Conservation (phyloP, 2,888 invertebrate species). For the Platerodrilus igneus region DNA sequence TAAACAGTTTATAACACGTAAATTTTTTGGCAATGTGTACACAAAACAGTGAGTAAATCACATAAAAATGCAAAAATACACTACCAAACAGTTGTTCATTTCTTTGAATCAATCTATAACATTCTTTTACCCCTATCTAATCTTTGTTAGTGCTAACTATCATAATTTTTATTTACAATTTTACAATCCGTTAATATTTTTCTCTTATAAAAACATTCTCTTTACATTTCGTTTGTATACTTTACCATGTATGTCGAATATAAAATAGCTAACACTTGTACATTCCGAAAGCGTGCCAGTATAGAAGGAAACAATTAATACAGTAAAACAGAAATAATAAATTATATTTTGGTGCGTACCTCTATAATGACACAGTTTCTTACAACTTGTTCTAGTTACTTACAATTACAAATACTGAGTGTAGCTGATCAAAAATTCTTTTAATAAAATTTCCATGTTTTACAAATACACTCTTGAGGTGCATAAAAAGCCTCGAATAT, state of each 20-base stretch:
- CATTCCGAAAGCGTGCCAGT: conserved; percentile 6
- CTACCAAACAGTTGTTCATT: conserved; percentile 23
- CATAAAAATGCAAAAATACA: conserved; percentile 25
- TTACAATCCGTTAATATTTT: conserved; percentile 16
- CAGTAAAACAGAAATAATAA: too few relatives aligned
- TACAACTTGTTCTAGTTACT: too few relatives aligned
- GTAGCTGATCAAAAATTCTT: too few relatives aligned
- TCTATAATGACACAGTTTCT: too few relatives aligned
- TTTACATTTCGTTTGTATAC: not conserved
- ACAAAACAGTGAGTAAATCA: conserved; percentile 23
- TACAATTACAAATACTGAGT: too few relatives aligned
- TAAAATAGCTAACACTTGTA: conserved; percentile 13
- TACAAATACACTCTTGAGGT: too few relatives aligned
- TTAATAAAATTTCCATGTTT: too few relatives aligned
- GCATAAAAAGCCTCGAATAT: too few relatives aligned
- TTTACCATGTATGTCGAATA: conserved; percentile 8
- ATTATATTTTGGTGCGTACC: too few relatives aligned
- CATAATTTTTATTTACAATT: conserved; percentile 21
- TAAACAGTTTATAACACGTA: conserved; percentile 25
- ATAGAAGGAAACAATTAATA: not conserved
- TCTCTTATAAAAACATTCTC: conserved; percentile 17
- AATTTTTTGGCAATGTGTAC: conserved; percentile 24
- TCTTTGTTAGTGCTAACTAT: conserved; percentile 23
- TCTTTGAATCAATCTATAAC: conserved; percentile 23
- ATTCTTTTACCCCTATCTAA: conserved; percentile 23